Percentiles rank a stretch among this genome's conserved stretches.
These are phyloP conservation scores for Ceyx cyanopectus DNA, from an alignment of 2,113 vertebrate genomes.

Conservation along the genomic window DNA sequence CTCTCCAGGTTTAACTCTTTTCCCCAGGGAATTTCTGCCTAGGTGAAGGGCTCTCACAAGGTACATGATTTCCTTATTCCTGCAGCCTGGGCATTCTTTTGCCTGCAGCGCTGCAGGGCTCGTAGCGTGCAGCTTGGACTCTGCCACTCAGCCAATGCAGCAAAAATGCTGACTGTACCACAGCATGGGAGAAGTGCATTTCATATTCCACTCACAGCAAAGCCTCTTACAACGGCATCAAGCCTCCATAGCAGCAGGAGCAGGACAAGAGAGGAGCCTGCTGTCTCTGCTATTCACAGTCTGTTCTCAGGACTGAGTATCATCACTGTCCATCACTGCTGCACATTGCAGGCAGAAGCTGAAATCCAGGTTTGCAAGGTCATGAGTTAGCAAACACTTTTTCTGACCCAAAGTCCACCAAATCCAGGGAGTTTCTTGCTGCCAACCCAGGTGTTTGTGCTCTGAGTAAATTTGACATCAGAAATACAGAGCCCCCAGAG, in stretches of 20 bases:
- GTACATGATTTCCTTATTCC: not conserved
- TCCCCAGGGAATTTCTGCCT: not conserved
- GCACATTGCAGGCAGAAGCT: not conserved
- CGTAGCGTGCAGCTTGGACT: not conserved
- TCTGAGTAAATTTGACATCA: not conserved
- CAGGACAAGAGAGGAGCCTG: not conserved
- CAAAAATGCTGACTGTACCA: conserved; percentile 38
- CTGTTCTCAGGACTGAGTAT: not conserved
- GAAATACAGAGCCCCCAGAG: not conserved
- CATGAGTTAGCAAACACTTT: not conserved
- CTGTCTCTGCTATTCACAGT: not conserved
- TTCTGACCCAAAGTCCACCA: not conserved
- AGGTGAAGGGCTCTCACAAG: not conserved
- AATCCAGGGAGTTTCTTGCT: not conserved
- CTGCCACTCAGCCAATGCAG: conserved; percentile 30
- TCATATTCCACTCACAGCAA: not conserved
- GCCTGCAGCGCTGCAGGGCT: not conserved
- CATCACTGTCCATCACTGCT: not conserved
- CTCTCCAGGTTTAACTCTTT: not conserved
- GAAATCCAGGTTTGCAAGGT: not conserved
- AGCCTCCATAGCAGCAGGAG: not conserved
- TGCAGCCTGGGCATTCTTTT: not conserved
- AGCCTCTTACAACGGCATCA: not conserved
- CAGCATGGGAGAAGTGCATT: not conserved
- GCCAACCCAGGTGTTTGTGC: not conserved